Evolutionary conservation across 2,113 vertebrate species (phyloP), one percentile per base, ranked within the genome.

Genomic region (Blennius ocellaris): DNA sequence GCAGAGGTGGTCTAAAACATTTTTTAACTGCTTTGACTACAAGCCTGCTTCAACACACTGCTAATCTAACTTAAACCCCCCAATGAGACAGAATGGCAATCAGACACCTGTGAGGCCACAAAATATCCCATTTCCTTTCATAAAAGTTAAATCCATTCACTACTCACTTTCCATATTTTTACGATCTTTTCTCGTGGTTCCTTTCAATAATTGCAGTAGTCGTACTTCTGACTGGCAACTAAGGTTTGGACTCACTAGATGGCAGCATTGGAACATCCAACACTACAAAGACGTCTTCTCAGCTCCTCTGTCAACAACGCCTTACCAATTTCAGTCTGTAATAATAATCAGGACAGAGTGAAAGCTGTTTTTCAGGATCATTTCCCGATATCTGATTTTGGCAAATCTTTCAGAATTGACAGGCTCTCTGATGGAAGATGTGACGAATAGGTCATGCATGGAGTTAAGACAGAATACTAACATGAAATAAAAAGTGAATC

Each of bases 211-310:
- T 3, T 12, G 6, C 6, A 15, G 9, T 39, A 11, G 5, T 14
- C n/a, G 6, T 1, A 57, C 43, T 1, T 66, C 11, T 69, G 7
- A 68, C 15, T n/a, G 84, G 87, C 6, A 10, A 48, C 39, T 50
- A 36, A 56, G 0, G 0, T 2, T 39, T 6, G 50, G 0, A 6
- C 0, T 50, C 88, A 78, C 85, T 77, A 81, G 90, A 81, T 90
- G 87, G 71, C 73, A 87, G 65, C 16, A 1, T 78, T 56, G 51
- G 37, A 74, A 49, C 14, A 61, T 36, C 10, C 76, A n/a, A 64
- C 11, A 48, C 57, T 9, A 15, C 43, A 17, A 8, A 60, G 12
- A 55, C 4, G n/a, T 0, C 5, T 68, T 11, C 11, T 64, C 9
- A 62, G n/a, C 5, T 0, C 12, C 6, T 6, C 1, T 1, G 37